Base-by-base conservation (phyloP, 2,113 vertebrate species). In the Merops nubicus region DNA sequence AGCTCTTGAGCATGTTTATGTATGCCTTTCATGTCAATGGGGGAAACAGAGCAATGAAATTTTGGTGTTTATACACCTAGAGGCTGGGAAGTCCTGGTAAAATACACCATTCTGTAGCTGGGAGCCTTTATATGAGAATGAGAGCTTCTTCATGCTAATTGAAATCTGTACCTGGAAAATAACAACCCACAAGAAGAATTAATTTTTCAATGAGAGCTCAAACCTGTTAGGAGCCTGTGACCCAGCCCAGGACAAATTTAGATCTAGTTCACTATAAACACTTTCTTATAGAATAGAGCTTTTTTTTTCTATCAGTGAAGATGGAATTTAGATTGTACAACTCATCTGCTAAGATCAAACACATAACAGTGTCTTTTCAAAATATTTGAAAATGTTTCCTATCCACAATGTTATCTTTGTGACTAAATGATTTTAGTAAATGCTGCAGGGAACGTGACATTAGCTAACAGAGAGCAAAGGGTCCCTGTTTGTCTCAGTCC, bases 21-120 rank as follows among this genome's bases (percentile, higher is more conserved):
- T 93, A n/a, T 84, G 75, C 42, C 87, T 95, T 91, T 92, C 74
- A 93, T 88, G 84, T 91, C 89, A 89, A 91, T 77, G 88, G 88
- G 81, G 80, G 36, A 15, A 84, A 97, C 94, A 88, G 16, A 95
- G 92, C 91, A 96, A 81, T 95, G 93, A 95, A 63, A 89, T 81
- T 76, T 93, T 78, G 80, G 40, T 95, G 80, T 95, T 94, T 94
- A 92, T 92, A 89, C 86, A 91, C 92, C 65, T 50, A 84, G 73
- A 70, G 92, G 15, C 60, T 91, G 84, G 47, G n/a, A 89, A 89
- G 84, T 89, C 80, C 87, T 88, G 73, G 36, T 87, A 88, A 83
- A 94, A 93, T 51, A 51, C 25, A 64, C 78, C 67, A 82, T 0
- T 34, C 57, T 63, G 31, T 31, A 65, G 67, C 85, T 90, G 72